Percentiles rank a stretch among this genome's conserved stretches.
phyloP scores from a whole-genome alignment of 2,888 invertebrate genomes.

The Crocallis elinguaria region DNA sequence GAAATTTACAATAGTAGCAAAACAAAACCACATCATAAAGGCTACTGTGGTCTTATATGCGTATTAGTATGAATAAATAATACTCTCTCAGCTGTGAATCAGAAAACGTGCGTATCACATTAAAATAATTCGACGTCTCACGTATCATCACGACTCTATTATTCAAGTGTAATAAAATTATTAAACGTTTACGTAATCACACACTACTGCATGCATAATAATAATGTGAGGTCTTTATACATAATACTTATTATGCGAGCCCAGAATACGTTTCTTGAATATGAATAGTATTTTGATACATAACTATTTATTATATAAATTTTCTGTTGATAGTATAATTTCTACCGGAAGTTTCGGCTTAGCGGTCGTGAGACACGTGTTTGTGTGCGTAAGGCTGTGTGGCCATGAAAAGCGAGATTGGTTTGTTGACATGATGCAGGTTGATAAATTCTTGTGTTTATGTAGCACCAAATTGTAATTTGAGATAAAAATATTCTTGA shows the following conservation, averaged over 20 bases:
- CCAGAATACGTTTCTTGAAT: conserved; percentile 31
- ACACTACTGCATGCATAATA: conserved; percentile 24
- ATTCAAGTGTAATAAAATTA: conserved; percentile 15
- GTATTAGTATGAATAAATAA: too few relatives aligned
- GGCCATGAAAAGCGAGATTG: conserved; percentile 46
- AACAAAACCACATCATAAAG: too few relatives aligned
- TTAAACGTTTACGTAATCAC: conserved; percentile 39
- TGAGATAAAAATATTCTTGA: too few relatives aligned
- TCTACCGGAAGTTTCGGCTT: conserved; percentile 61
- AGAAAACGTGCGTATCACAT: too few relatives aligned
- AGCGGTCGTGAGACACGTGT: conserved; percentile 36
- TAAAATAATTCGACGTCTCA: conserved; percentile 20
- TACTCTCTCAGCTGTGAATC: too few relatives aligned
- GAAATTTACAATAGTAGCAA: too few relatives aligned
- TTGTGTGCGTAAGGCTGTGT: conserved; percentile 44
- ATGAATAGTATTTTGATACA: conserved; percentile 17
- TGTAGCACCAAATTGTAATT: background rate
- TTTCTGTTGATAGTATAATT: conserved; percentile 45
- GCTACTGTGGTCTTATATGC: too few relatives aligned
- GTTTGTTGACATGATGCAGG: background rate
- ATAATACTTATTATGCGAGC: conserved; percentile 10
- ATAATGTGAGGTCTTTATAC: conserved; percentile 7
- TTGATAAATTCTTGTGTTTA: background rate
- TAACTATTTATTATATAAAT: conserved; percentile 8
- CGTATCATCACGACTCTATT: conserved; percentile 6